Base-by-base conservation (phyloP, 2,797 vertebrate species). In the Leptatherina wallacei region DNA sequence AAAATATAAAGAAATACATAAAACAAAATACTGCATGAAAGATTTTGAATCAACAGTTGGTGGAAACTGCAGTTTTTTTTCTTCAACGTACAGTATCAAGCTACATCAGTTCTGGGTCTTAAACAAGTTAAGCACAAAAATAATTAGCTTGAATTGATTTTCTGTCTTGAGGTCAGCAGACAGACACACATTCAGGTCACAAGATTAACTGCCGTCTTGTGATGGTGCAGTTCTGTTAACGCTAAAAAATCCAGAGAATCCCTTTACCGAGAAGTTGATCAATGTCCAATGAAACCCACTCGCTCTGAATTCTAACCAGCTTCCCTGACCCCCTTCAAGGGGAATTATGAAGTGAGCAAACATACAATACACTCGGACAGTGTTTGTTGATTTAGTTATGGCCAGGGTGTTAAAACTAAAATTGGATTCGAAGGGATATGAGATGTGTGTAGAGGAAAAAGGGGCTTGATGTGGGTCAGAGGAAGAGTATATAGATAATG, bases 371-470 rank as follows among this genome's bases (percentile, higher is more conserved):
- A 64, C 69, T 75, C 36, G 22, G 65, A 66, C 7, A 1, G 42
- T 49, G 60, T 84, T 82, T 73, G 68, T 55, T 87, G 78, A 86
- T 89, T 86, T 65, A 73, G 81, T 86, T 89, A 89, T 6, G 75
- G 65, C 57, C 62, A 33, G 38, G 49, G 73, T 22, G 47, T 76
- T 85, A 62, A 87, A 78, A 66, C 71, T 65, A 24, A 73, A 89
- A 90, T 86, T 82, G 78, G 85, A 91, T 92, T 91, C 82, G 73
- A 80, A n/a, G 11, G 77, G 68, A 81, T 84, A 71, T 80, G 84
- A 85, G 75, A 59, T 71, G 6, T 47, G 71, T 78, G 75, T 75
- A 69, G 69, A 24, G 61, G 78, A 74, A 57, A 73, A 67, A 55
- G 11, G 55, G 64, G 40, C 56, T 76, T 59, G 42, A 52, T 73